Evolutionary conservation across 2,113 vertebrate species (phyloP).

Genomic region (Conger conger): DNA sequence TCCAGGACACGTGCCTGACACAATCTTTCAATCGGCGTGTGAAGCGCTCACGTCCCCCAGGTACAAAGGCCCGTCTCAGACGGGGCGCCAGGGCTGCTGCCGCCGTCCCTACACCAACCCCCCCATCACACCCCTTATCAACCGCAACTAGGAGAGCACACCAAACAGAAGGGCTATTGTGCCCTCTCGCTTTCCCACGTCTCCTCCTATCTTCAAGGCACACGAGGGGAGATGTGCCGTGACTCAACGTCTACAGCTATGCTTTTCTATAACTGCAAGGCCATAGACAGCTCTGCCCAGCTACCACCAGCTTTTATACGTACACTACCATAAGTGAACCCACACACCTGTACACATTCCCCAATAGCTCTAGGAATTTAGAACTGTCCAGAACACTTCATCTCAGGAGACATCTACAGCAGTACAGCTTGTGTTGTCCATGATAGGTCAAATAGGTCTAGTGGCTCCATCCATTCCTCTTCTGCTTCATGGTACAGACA

Average conservation of each 20-base stretch:
- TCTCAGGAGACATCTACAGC: neutral
- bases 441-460: too few relatives aligned
- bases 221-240: neutral
- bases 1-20: neutral
- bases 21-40: neutral
- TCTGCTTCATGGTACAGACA: neutral
- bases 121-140: neutral
- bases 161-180: constrained; percentile 36
- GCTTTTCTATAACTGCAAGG: neutral
- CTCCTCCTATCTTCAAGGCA: neutral
- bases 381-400: too few relatives aligned
- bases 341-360: neutral
- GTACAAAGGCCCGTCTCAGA: neutral
- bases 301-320: too few relatives aligned
- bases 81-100: neutral
- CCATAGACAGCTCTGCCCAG: neutral
- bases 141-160: constrained; percentile 8
- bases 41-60: neutral
- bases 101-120: neutral
- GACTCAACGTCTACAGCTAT: neutral
- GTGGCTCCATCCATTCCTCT: neutral
- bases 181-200: constrained; percentile 36
- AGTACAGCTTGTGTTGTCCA: neutral
- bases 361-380: too few relatives aligned
- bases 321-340: too few relatives aligned